Percentiles rank a stretch among this genome's conserved stretches.
Conservation (phyloP, 2,888 invertebrate species). For the Callyntrura guangdongensis region DNA sequence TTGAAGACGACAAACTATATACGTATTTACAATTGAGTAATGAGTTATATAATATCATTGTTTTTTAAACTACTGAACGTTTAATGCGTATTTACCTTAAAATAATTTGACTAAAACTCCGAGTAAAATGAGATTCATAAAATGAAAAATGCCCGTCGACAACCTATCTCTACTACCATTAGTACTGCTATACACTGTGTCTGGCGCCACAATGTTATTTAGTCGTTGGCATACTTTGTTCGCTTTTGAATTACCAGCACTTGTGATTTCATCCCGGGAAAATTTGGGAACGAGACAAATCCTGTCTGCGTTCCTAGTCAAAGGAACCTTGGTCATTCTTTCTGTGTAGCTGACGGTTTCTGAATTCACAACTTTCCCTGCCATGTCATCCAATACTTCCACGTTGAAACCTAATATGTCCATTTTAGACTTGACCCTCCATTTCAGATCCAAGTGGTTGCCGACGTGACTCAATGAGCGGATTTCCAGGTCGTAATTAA, state of each 20-base stretch:
- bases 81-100: slow-evolving; percentile 18
- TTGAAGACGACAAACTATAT: no score
- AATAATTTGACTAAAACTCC: slow-evolving; percentile 69
- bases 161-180: not conserved
- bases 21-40: slow-evolving; percentile 22
- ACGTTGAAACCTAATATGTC: slow-evolving; percentile 83
- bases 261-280: slow-evolving; percentile 72
- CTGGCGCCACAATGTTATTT: slow-evolving; percentile 46
- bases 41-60: slow-evolving; percentile 18
- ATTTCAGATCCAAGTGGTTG: slow-evolving; percentile 80
- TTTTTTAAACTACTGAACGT: not conserved
- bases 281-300: slow-evolving; percentile 82
- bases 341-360: slow-evolving; percentile 79
- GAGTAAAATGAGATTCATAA: slow-evolving; percentile 67
- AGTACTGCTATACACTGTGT: slow-evolving; percentile 47
- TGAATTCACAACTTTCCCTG: slow-evolving; percentile 68
- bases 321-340: slow-evolving; percentile 78
- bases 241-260: slow-evolving; percentile 51
- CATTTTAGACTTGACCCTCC: slow-evolving; percentile 84
- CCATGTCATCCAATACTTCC: slow-evolving; percentile 69
- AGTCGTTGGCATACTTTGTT: slow-evolving; percentile 79
- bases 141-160: not conserved
- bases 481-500: slow-evolving; percentile 83
- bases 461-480: slow-evolving; percentile 78
- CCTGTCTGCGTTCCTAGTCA: slow-evolving; percentile 64